Evolutionary conservation across 2,113 vertebrate species (phyloP).

Genomic region (Ivindomyrus marchei): DNA sequence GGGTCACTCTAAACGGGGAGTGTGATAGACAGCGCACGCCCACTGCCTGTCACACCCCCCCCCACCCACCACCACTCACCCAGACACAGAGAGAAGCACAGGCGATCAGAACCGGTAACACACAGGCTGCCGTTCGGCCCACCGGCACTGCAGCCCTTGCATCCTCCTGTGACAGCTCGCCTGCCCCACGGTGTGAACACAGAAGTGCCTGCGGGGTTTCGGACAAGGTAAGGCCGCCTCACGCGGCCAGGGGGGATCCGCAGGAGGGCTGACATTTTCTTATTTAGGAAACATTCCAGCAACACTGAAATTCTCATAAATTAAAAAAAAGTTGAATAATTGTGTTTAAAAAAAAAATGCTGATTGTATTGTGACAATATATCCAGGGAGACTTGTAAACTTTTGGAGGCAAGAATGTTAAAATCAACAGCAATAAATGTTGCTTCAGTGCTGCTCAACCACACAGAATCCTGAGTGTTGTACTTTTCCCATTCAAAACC

Average conservation of each 20-base stretch:
- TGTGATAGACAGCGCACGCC: constrained; percentile 27
- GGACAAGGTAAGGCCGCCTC: not conserved
- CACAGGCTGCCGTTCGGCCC: constrained; percentile 16
- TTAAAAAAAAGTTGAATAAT: not conserved
- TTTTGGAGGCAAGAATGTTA: not conserved
- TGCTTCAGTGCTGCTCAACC: not conserved
- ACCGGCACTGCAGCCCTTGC: not conserved
- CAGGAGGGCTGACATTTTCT: not conserved
- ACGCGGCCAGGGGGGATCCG: not conserved
- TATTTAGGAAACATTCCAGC: not conserved
- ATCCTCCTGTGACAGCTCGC: not conserved
- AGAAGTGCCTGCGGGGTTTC: not conserved
- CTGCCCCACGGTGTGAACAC: not conserved
- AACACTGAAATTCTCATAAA: not conserved
- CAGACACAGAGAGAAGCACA: constrained; percentile 14
- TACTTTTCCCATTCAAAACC: not conserved
- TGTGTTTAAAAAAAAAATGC: not conserved
- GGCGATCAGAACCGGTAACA: constrained; percentile 25
- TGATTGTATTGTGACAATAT: not conserved
- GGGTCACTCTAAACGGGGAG: constrained; percentile 32
- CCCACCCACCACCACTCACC: constrained; percentile 18
- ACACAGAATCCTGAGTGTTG: not conserved
- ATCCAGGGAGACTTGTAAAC: not conserved
- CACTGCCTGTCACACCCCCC: constrained; percentile 5
- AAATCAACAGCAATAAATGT: not conserved